These are phyloP conservation scores for Pyrgilauda ruficollis DNA, from an alignment of 2,113 vertebrate genomes.

Conservation along the genomic window DNA sequence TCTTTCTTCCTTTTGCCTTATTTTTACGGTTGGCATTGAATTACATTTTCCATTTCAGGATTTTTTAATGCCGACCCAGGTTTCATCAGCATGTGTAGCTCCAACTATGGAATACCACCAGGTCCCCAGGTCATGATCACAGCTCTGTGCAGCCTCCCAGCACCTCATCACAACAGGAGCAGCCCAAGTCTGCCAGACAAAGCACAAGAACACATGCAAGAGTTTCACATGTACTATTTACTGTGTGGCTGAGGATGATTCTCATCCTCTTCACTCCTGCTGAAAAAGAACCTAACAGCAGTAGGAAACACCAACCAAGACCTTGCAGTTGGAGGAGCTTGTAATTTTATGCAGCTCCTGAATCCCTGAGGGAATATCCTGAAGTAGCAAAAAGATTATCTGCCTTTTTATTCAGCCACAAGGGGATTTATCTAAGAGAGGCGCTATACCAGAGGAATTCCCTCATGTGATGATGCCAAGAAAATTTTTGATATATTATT, in stretches of 20 bases:
- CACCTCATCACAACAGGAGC: neutral
- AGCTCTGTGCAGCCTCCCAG: accelerated
- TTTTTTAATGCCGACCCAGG: accelerated
- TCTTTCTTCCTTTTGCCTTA: neutral
- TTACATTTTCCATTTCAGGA: neutral
- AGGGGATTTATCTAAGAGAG: neutral
- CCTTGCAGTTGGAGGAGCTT: neutral
- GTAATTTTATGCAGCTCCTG: neutral
- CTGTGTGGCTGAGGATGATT: neutral
- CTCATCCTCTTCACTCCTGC: neutral
- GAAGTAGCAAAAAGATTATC: neutral
- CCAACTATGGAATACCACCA: neutral
- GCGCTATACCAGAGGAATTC: neutral
- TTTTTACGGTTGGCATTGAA: neutral
- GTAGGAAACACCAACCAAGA: neutral
- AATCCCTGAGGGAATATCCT: neutral
- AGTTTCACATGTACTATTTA: neutral
- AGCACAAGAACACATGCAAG: accelerated
- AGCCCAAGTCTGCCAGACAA: accelerated
- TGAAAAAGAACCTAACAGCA: neutral
- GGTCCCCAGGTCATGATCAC: neutral
- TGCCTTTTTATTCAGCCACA: neutral
- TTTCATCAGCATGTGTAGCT: neutral
- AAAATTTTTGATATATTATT: neutral
- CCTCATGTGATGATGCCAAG: neutral